A percentile compares a stretch with the other conserved stretches of the same genome.
phyloP scores from a whole-genome alignment of 2,888 invertebrate species.

The Cantharis flavilabris region DNA sequence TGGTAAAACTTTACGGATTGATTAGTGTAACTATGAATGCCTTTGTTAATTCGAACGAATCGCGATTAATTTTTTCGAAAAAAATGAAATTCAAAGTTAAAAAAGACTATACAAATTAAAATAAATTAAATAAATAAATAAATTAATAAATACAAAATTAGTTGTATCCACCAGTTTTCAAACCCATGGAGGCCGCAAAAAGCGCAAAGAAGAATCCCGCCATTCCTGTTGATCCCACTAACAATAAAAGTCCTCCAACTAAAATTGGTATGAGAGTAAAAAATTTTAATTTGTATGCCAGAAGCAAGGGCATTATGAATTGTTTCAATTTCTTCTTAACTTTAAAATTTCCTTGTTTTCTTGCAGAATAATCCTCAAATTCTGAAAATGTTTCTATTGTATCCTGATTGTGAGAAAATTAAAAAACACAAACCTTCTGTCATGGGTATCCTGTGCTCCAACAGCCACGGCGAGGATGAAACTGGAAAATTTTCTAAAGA shows the following conservation, averaged over 20 bases:
- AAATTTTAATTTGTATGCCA: slow-evolving; percentile 85
- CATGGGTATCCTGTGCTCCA: slow-evolving; percentile 49
- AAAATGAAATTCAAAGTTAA: not conserved
- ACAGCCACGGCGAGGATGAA: slow-evolving; percentile 42
- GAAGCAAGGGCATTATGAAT: slow-evolving; percentile 72
- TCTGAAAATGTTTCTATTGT: slow-evolving; percentile 11
- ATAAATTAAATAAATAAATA: not conserved
- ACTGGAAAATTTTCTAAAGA: slow-evolving; percentile 44
- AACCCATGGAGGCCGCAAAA: slow-evolving; percentile 80
- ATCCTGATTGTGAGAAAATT: not conserved
- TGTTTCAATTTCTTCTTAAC: slow-evolving; percentile 66
- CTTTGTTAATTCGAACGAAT: not conserved
- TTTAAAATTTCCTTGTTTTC: slow-evolving; percentile 34
- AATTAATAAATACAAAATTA: slow-evolving; percentile 25
- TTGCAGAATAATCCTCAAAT: slow-evolving; percentile 19
- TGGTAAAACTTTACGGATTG: not conserved
- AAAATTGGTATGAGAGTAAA: slow-evolving; percentile 77
- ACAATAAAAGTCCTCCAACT: slow-evolving; percentile 70
- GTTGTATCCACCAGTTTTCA: slow-evolving; percentile 59
- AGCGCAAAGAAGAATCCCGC: slow-evolving; percentile 89
- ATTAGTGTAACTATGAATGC: not conserved
- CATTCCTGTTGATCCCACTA: slow-evolving; percentile 78
- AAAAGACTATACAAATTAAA: not conserved
- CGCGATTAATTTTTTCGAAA: not conserved
- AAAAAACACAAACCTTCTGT: slow-evolving; percentile 39